These are phyloP conservation scores for Daubentonia madagascariensis DNA, from an alignment of 2,113 vertebrate species.

Conservation along the genomic window DNA sequence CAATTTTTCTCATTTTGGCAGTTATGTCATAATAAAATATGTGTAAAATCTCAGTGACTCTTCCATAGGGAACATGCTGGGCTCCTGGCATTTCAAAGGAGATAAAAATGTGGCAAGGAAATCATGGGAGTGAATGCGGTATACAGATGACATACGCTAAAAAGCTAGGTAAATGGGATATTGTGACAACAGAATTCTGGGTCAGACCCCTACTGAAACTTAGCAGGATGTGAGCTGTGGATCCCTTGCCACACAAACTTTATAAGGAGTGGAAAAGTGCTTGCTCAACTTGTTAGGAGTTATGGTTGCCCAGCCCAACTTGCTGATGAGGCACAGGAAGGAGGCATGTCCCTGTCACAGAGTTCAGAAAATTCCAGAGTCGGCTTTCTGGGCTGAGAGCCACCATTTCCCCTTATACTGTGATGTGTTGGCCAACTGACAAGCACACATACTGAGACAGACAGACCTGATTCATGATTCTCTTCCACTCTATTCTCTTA, in stretches of 20 bases:
- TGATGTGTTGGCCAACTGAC: background rate
- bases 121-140: rapidly evolving
- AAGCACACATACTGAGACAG: background rate
- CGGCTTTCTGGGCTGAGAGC: background rate
- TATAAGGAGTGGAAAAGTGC: background rate
- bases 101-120: conserved; percentile 30
- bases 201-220: background rate
- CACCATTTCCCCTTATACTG: background rate
- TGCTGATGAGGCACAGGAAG: background rate
- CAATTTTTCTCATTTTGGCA: conserved; percentile 44
- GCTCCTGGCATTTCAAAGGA: conserved; percentile 28
- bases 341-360: rapidly evolving
- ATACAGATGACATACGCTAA: background rate
- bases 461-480: background rate
- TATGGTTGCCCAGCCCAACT: background rate
- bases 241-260: background rate
- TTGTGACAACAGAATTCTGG: background rate
- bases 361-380: background rate
- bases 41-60: conserved; percentile 45
- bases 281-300: background rate
- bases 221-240: background rate
- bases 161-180: background rate
- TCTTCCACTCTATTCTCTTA: background rate
- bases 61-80: conserved; percentile 27
- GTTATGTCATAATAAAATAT: conserved; percentile 26